Conservation (phyloP, 2,113 vertebrate species). For the Melanocharis versteri region DNA sequence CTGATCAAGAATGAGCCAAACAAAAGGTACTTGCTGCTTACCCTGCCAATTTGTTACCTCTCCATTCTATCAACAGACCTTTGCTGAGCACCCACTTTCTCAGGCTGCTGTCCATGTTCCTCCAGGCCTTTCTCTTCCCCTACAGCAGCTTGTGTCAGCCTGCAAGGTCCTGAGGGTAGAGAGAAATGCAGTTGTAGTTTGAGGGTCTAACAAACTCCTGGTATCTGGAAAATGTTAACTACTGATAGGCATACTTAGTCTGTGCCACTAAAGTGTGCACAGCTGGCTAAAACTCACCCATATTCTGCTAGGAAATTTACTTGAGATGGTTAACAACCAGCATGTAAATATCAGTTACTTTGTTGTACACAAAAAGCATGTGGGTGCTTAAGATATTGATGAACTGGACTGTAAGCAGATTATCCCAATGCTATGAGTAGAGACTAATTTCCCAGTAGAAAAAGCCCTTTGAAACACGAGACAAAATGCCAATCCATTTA, state of each 20-base stretch:
- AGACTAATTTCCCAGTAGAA: slow-evolving; percentile 39
- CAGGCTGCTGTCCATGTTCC: background rate
- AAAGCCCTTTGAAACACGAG: slow-evolving; percentile 48
- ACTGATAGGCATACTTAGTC: background rate
- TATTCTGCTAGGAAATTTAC: background rate
- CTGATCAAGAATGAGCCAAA: background rate
- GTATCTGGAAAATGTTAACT: background rate
- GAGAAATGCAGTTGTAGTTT: background rate
- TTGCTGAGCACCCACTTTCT: background rate
- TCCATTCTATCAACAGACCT: background rate
- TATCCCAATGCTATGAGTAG: background rate
- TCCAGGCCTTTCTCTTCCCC: background rate
- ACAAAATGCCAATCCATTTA: slow-evolving; percentile 41
- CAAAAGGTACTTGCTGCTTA: background rate
- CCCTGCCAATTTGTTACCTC: background rate
- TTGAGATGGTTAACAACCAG: background rate
- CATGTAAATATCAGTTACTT: background rate
- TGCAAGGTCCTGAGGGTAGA: background rate
- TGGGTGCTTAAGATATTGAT: slow-evolving; percentile 44
- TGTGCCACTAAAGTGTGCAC: background rate
- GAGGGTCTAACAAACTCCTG: background rate
- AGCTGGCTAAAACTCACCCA: background rate
- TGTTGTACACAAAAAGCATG: background rate
- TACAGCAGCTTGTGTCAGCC: background rate
- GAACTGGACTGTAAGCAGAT: slow-evolving; percentile 47